A percentile compares a stretch with the other conserved stretches of the same genome.
Evolutionary conservation across 2,888 invertebrate species (phyloP).

Genomic region (Eurytoma adleriae): DNA sequence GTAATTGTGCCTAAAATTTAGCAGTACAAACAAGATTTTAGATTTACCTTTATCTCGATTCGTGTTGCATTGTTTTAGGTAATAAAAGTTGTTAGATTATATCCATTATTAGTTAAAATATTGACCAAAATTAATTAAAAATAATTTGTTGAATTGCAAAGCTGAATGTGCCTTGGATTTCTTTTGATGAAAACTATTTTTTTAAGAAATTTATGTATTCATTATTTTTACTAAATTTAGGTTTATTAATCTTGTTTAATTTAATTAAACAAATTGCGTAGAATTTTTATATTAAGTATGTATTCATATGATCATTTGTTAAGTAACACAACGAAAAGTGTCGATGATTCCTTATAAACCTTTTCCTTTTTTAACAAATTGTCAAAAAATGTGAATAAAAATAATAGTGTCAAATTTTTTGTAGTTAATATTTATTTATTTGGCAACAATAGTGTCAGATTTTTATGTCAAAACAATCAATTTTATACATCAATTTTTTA

Average conservation of each 20-base stretch:
- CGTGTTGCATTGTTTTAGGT: background rate
- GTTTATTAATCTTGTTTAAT: slow-evolving; percentile 14
- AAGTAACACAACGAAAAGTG: slow-evolving; percentile 5
- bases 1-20: slow-evolving; percentile 44
- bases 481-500: slow-evolving; percentile 33
- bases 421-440: slow-evolving; percentile 50
- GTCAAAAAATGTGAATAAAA: slow-evolving; percentile 20
- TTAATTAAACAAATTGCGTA: slow-evolving; percentile 19
- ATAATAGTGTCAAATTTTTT: slow-evolving; percentile 1
- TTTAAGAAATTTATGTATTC: background rate
- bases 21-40: slow-evolving; percentile 37
- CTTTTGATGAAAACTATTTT: background rate
- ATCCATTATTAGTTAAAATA: slow-evolving; percentile 4
- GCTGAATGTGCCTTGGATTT: slow-evolving; percentile 49
- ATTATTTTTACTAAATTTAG: slow-evolving; percentile 3
- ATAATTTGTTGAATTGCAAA: slow-evolving; percentile 25
- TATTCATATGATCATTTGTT: slow-evolving; percentile 25
- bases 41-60: slow-evolving; percentile 16
- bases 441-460: slow-evolving; percentile 38
- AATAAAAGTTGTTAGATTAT: slow-evolving; percentile 19
- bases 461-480: slow-evolving; percentile 39
- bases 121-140: slow-evolving; percentile 21
- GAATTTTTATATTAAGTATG: slow-evolving; percentile 6
- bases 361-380: background rate
- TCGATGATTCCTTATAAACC: background rate